phyloP scores from a whole-genome alignment of 1,140 invertebrate species.

The Lethrus apterus region DNA sequence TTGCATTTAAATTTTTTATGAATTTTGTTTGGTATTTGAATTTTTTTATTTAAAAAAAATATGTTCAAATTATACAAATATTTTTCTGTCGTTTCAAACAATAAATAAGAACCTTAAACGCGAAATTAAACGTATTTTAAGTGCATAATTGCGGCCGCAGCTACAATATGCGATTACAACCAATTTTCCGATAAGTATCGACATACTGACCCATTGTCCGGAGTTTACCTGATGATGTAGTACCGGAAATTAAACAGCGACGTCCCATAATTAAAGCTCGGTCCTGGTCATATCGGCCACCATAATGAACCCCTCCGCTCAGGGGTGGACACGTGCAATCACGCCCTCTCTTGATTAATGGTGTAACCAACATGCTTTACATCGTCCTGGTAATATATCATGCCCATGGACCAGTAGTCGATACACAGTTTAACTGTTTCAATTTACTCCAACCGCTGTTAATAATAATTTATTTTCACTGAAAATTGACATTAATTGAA shows the following conservation, averaged over 20 bases:
- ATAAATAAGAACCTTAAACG: too few species aligned
- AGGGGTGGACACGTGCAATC: conserved; percentile 26
- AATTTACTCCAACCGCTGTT: too few species aligned
- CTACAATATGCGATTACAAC: conserved; percentile 6
- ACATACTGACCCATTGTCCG: conserved; percentile 13
- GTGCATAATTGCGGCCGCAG: conserved; percentile 7
- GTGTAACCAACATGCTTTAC: conserved; percentile 32
- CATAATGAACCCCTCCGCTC: conserved; percentile 28
- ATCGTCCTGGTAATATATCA: conserved; percentile 37
- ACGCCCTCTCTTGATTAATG: conserved; percentile 34
- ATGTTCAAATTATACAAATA: too few species aligned
- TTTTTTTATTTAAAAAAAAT: too few species aligned
- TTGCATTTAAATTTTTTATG: too few species aligned
- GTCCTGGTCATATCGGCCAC: conserved; percentile 28
- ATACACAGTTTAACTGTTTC: conserved; percentile 13
- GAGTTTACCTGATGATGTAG: conserved; percentile 30
- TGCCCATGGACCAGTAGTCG: conserved; percentile 8
- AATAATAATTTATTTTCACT: too few species aligned
- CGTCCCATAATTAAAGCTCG: conserved; percentile 33
- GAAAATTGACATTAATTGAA: too few species aligned
- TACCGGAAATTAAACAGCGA: conserved; percentile 34
- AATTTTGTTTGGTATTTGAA: too few species aligned
- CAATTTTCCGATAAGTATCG: conserved; percentile 8
- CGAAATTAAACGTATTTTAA: conserved; percentile 6
- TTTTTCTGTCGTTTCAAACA: too few species aligned